Base-by-base conservation (phyloP, 2,888 invertebrate genomes). In the Geotrupes spiniger region DNA sequence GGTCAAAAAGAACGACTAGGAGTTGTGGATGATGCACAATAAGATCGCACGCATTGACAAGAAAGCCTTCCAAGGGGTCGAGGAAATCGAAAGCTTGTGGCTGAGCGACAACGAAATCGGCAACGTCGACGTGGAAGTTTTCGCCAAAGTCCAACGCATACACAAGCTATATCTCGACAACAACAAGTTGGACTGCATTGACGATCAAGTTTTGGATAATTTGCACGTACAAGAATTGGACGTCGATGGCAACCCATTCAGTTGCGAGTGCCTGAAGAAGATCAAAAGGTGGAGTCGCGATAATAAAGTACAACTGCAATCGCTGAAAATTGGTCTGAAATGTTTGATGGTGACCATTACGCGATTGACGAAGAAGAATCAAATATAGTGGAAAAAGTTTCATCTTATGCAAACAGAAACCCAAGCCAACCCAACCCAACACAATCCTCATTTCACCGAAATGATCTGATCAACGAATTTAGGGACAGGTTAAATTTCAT, bases 251-350 rank as follows among this genome's bases (percentile, higher is more conserved):
- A 68, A 68, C 42, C 53, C 56, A 1, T 63, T 68, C 42, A 59
- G 62, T 8, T 69, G 69, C 49, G 59, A 58, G 3, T 69, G 68
- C 49, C 52, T 69, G 52, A 52, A 61, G 17, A 59, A 58, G 46
- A 61, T 68, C 16, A 56, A 60, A 27, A 54, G 58, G 17, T 65
- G 63, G 48, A 63, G 61, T 2, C 56, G 61, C n/a, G 52, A 54
- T 16, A 57, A 56, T 10, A 49, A 56, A 8, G 54, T 68, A 3
- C 56, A 63, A 10, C 51, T 66, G 14, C 43, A 48, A n/a, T 40
- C 51, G 4, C 21, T 51, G 4, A 39, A 50, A 28, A 43, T 51
- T 15, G 50, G 53, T 6, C 42, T 56, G n/a, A 28, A 26, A 11
- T 58, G 58, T 37, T n/a, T 56, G 29, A 33, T 12, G 33, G 2